Percentiles rank a stretch among this genome's conserved stretches.
Conservation (phyloP, 2,113 vertebrate genomes). For the Oreochromis tanganicae region DNA sequence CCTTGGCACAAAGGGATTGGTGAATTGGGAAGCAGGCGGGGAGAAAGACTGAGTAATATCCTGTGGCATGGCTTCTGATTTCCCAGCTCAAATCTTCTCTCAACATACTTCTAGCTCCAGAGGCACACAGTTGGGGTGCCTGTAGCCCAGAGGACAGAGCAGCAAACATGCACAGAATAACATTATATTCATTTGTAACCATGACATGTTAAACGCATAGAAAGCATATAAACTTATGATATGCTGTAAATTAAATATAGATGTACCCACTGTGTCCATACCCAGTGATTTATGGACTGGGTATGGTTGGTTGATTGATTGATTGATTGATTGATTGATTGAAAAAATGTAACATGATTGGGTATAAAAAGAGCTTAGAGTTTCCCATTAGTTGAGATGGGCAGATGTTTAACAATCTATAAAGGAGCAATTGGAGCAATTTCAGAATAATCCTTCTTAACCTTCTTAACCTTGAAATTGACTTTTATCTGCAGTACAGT, state of each 20-base stretch:
- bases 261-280: not conserved
- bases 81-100: not conserved
- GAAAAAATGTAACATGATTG: no score
- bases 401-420: no score
- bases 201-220: not conserved
- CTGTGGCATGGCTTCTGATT: conserved; percentile 25
- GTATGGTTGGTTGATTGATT: no score
- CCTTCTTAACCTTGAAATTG: no score
- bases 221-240: rapidly evolving
- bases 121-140: not conserved
- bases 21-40: conserved; percentile 33
- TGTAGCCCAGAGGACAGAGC: not conserved
- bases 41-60: conserved; percentile 65
- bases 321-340: no score
- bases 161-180: not conserved
- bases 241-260: not conserved
- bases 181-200: not conserved
- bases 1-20: conserved; percentile 45
- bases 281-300: not conserved
- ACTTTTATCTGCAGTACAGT: no score
- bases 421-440: no score
- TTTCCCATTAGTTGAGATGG: no score
- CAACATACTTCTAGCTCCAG: not conserved
- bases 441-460: no score
- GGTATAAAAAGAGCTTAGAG: no score